These are phyloP conservation scores for Lasioglossum villosulum DNA, from an alignment of 2,888 invertebrate genomes.

Conservation along the genomic window DNA sequence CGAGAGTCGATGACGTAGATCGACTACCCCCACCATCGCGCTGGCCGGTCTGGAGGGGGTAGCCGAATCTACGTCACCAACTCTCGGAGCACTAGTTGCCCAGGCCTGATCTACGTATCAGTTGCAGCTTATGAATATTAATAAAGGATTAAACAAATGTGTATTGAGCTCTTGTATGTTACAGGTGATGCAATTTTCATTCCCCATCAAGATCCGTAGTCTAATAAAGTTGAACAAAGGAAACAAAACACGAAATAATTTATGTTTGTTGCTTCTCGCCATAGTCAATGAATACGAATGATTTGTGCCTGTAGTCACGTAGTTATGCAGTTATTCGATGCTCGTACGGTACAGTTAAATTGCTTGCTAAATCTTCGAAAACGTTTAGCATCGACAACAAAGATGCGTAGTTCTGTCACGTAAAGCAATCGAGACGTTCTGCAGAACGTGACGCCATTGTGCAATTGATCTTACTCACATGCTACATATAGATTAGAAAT, in stretches of 20 bases:
- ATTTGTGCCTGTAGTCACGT: background rate
- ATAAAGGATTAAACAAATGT: background rate
- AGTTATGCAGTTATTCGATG: background rate
- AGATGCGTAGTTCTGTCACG: background rate
- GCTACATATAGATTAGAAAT: constrained; percentile 24
- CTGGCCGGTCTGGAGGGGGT: too few relatives aligned
- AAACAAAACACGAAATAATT: background rate
- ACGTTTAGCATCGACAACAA: background rate
- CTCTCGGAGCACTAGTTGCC: too few relatives aligned
- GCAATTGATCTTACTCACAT: constrained; percentile 24
- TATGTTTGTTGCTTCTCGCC: background rate
- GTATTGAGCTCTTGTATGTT: too few relatives aligned
- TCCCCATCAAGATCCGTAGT: background rate
- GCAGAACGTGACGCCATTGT: constrained; percentile 16
- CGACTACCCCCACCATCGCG: too few relatives aligned
- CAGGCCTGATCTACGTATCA: too few relatives aligned
- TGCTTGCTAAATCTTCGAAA: background rate
- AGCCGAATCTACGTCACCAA: too few relatives aligned
- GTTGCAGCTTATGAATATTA: background rate
- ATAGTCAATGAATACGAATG: background rate
- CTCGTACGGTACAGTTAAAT: background rate
- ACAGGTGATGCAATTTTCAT: background rate
- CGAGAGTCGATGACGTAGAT: too few relatives aligned
- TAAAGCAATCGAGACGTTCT: background rate
- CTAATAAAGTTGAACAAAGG: background rate